These are phyloP conservation scores for Smittia sp. DNA, from an alignment of 2,888 invertebrate genomes.

Conservation along the genomic window DNA sequence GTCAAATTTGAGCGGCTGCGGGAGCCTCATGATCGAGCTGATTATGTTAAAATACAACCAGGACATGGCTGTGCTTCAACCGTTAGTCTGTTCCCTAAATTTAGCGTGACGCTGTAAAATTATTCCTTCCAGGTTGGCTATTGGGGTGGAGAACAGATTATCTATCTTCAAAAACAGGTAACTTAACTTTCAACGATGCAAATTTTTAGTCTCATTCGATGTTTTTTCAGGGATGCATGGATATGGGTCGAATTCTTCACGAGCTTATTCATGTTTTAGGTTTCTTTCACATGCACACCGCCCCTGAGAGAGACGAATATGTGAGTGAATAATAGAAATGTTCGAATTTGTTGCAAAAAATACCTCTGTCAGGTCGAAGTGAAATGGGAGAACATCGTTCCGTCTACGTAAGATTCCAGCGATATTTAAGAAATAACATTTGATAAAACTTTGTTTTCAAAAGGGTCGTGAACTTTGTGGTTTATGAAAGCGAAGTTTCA, in stretches of 20 bases:
- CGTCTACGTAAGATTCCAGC: background rate
- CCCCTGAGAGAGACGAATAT: conserved; percentile 8
- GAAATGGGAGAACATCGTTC: conserved; percentile 12
- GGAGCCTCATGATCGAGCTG: background rate
- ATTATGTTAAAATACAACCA: background rate
- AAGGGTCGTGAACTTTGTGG: conserved; percentile 2
- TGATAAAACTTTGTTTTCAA: background rate
- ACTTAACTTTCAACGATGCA: background rate
- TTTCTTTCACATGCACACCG: conserved; percentile 28
- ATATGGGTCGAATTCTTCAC: conserved; percentile 14
- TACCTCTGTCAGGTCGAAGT: background rate
- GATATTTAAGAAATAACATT: background rate
- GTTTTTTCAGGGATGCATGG: conserved; percentile 14
- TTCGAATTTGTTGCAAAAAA: background rate
- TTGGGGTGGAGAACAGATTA: background rate
- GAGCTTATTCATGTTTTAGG: conserved; percentile 17
- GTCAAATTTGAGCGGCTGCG: background rate
- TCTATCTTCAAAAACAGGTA: background rate
- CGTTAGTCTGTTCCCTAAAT: background rate
- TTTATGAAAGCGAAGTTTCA: background rate
- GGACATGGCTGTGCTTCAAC: conserved; percentile 24
- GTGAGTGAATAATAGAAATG: background rate
- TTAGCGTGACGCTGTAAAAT: no score
- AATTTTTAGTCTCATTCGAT: background rate
- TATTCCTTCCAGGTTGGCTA: background rate